Evolutionary conservation across 1,140 invertebrate genomes (phyloP).

Genomic region (Drosophila aff.): DNA sequence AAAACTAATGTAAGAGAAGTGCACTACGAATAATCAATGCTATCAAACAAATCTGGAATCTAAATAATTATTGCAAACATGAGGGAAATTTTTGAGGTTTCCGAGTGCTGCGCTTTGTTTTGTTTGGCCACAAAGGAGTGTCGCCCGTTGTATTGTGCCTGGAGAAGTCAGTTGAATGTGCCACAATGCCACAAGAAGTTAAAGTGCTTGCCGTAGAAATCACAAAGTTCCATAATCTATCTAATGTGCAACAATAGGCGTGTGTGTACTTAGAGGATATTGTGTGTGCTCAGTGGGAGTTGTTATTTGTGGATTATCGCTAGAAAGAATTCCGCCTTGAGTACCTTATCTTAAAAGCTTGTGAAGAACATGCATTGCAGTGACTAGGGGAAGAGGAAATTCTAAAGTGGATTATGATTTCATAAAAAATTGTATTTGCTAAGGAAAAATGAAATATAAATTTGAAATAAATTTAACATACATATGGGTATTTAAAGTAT

Average conservation of each 20-base stretch:
- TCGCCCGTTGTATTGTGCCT: conserved; percentile 9
- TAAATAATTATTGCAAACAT: conserved; percentile 5
- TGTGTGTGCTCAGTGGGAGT: background rate
- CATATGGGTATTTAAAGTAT: no score
- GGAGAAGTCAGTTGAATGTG: conserved; percentile 5
- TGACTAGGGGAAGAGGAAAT: background rate
- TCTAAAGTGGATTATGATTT: background rate
- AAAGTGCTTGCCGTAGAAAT: background rate
- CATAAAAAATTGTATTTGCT: background rate
- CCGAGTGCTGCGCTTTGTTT: conserved; percentile 5
- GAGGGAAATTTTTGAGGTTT: background rate
- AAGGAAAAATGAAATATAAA: no score
- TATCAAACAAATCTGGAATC: conserved; percentile 14
- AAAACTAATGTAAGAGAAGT: conserved; percentile 29
- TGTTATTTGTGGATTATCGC: conserved; percentile 1
- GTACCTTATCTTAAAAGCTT: conserved; percentile 10
- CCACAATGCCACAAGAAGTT: conserved; percentile 12
- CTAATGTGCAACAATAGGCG: conserved; percentile 10
- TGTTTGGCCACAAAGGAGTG: conserved; percentile 22
- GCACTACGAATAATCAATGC: conserved; percentile 34
- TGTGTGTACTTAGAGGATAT: conserved; percentile 4
- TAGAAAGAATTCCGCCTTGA: background rate
- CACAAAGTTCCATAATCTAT: conserved; percentile 14
- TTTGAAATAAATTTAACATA: no score
- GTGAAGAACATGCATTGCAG: background rate